Percentiles rank a stretch among this genome's conserved stretches.
These are phyloP conservation scores for Cataglyphis altisquamis DNA, from an alignment of 2,888 invertebrate genomes.

Conservation along the genomic window DNA sequence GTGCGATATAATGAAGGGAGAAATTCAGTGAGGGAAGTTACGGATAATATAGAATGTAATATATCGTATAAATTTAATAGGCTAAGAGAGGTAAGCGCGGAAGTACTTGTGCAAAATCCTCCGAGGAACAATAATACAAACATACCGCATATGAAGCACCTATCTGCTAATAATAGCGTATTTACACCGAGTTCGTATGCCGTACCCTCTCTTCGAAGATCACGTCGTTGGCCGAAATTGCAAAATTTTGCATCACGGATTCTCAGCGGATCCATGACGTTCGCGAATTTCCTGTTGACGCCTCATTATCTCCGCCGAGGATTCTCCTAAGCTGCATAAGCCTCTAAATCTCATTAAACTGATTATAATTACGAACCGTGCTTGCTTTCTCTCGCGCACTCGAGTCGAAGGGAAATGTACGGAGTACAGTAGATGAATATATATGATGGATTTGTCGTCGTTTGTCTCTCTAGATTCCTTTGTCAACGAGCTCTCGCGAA, in stretches of 20 bases:
- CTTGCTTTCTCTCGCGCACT: constrained; percentile 54
- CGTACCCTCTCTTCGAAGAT: background rate
- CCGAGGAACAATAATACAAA: background rate
- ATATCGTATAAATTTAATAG: constrained; percentile 14
- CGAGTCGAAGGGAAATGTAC: constrained; percentile 62
- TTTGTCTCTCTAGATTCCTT: constrained; percentile 10
- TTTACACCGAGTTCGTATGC: background rate
- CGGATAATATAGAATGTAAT: background rate
- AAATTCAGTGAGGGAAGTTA: background rate
- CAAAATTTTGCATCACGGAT: constrained; percentile 9
- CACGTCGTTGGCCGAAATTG: background rate
- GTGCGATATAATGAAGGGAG: background rate
- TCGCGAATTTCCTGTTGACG: constrained; percentile 46
- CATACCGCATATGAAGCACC: background rate
- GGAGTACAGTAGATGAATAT: constrained; percentile 40
- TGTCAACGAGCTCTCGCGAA: constrained; percentile 6
- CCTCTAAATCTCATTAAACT: constrained; percentile 74
- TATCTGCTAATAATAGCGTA: background rate
- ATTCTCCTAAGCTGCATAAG: constrained; percentile 62
- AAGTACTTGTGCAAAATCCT: background rate
- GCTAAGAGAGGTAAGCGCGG: background rate
- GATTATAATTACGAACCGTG: constrained; percentile 79
- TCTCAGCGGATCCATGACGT: background rate
- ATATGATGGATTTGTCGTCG: constrained; percentile 27
- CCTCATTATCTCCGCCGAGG: constrained; percentile 48